Percentiles rank a stretch among this genome's conserved stretches.
phyloP scores from a whole-genome alignment of 2,797 vertebrate species.

The Merluccius polli region DNA sequence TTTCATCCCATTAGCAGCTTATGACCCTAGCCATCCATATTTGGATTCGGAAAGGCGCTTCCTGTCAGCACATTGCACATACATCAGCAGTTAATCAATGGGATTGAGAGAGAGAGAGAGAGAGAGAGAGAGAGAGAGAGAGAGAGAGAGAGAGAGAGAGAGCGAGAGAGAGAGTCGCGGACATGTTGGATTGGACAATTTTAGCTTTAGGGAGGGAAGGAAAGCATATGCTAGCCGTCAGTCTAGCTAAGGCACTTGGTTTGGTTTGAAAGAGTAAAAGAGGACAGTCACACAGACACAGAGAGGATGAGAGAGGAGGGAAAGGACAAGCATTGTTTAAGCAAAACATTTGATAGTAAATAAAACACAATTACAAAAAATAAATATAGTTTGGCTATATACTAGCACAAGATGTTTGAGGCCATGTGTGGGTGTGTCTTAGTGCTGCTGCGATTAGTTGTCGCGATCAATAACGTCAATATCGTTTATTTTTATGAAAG shows the following conservation, averaged over 20 bases:
- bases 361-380: too few species aligned
- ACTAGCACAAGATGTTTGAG: too few species aligned
- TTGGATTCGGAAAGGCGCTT: slow-evolving; percentile 33
- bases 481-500: too few species aligned
- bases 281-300: slow-evolving; percentile 15
- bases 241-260: slow-evolving; percentile 8
- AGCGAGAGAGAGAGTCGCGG: slow-evolving; percentile 14
- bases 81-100: slow-evolving; percentile 44
- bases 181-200: slow-evolving; percentile 33
- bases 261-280: slow-evolving; percentile 22
- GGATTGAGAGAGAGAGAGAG: background rate
- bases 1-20: slow-evolving; percentile 40
- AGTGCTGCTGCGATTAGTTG: too few species aligned
- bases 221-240: slow-evolving; percentile 46
- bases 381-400: too few species aligned
- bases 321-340: background rate
- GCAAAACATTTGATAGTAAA: slow-evolving; percentile 10
- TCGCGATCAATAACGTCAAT: too few species aligned
- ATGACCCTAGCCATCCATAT: slow-evolving; percentile 39
- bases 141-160: slow-evolving; percentile 10
- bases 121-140: slow-evolving; percentile 4
- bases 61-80: slow-evolving; percentile 36
- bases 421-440: too few species aligned
- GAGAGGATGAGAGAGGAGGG: background rate
- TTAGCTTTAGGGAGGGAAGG: slow-evolving; percentile 40